These are phyloP conservation scores for Antidorcas marsupialis DNA, from an alignment of 2,113 vertebrate genomes.

Conservation along the genomic window DNA sequence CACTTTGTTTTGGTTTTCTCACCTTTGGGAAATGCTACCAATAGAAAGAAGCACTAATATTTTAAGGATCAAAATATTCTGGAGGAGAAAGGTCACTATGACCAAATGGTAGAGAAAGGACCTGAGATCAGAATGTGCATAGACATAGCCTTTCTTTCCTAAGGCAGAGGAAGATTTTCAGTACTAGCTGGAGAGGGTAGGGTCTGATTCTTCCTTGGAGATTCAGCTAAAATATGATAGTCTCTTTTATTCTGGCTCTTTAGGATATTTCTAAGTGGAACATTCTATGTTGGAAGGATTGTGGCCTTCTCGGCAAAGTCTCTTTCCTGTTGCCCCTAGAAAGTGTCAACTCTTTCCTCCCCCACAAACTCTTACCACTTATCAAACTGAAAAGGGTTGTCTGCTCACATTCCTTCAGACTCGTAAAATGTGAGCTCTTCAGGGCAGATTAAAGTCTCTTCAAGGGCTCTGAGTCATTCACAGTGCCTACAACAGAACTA, in stretches of 20 bases:
- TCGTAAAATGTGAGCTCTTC: background rate
- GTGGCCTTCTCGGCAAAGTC: background rate
- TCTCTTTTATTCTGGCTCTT: background rate
- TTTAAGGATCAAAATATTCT: background rate
- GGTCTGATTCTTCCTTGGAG: background rate
- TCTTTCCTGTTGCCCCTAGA: background rate
- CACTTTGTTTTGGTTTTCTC: background rate
- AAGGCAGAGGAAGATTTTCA: background rate
- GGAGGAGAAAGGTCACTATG: background rate
- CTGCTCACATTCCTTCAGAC: background rate
- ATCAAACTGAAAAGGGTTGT: background rate
- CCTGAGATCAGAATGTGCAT: background rate
- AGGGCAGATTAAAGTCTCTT: background rate
- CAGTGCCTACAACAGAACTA: background rate
- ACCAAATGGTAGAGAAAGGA: background rate
- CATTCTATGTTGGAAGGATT: background rate
- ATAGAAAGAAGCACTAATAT: background rate
- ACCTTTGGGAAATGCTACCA: background rate
- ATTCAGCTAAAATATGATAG: background rate
- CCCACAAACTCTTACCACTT: background rate
- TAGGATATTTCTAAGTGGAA: background rate
- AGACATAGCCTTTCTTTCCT: background rate
- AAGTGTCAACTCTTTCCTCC: background rate
- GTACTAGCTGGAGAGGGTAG: background rate
- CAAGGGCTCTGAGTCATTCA: background rate